Evolutionary conservation across 2,888 invertebrate species (phyloP), one percentile per base, ranked within the genome.

Genomic region (Nyleta sp.): DNA sequence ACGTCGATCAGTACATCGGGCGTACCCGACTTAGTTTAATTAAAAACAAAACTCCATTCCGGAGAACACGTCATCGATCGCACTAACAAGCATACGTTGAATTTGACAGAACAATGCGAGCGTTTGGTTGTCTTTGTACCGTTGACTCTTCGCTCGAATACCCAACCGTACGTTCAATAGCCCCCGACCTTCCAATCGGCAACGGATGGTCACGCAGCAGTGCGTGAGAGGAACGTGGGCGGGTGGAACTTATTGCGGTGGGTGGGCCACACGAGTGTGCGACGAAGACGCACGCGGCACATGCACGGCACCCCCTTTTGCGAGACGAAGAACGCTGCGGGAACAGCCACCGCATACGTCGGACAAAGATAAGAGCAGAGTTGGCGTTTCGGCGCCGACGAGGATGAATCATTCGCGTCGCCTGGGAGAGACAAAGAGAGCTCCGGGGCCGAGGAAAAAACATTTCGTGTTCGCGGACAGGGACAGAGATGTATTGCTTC

Each of bases 171-270:
- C 72, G 75, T 75, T 79, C 79, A 79, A 79, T 79, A 80, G 80
- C 78, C 73, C 80, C 78, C 83, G 82, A 84, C 85, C 80, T 86
- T 84, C 82, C 86, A 85, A 86, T 86, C 84, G 81, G 84, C 85
- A 82, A 85, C 84, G 84, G 85, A 86, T 85, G 84, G 84, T 84
- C 83, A 81, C 84, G 80, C 81, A 79, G 82, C 80, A 80, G 83
- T 84, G 83, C 82, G 85, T 81, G 83, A 83, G 83, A 84, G 83
- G 81, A 83, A 84, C 84, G 87, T 87, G 86, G 87, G 87, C 86
- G 87, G 85, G 84, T 86, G 86, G 82, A 84, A 87, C 84, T 82
- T 84, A 84, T 84, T 84, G 82, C 81, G 79, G 84, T 87, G 86
- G 87, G 86, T 79, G 75, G 75, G 75, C 71, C 75, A 79, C 78